These are phyloP conservation scores for Aspidoscelis tigris DNA, from an alignment of 2,113 vertebrate genomes.

Conservation along the genomic window DNA sequence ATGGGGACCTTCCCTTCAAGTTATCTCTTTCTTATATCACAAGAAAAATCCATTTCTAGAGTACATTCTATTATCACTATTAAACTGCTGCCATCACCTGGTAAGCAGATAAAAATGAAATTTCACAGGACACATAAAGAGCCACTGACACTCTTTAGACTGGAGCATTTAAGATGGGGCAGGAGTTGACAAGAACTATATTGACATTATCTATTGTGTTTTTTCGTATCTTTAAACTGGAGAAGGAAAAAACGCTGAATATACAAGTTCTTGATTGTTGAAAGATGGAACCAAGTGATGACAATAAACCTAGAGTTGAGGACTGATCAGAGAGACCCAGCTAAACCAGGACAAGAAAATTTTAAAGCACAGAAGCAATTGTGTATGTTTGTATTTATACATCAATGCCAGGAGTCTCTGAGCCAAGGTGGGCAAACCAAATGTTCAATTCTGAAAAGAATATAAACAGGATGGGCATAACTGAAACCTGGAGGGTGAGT, in stretches of 20 bases:
- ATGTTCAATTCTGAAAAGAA: too few species aligned
- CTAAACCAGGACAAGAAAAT: too few species aligned
- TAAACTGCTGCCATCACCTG: neutral
- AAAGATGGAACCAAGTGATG: neutral
- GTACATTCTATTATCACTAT: neutral
- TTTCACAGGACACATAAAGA: neutral
- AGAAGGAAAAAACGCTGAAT: neutral
- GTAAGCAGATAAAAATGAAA: conserved; percentile 23
- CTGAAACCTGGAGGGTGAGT: too few species aligned
- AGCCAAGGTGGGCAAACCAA: too few species aligned
- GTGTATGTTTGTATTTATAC: too few species aligned
- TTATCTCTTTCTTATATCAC: neutral
- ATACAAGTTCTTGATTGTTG: conserved; percentile 9
- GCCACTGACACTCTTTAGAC: neutral
- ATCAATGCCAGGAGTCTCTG: too few species aligned
- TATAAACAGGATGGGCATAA: too few species aligned
- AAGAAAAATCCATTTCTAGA: neutral
- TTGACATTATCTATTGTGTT: neutral
- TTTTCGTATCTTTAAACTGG: neutral
- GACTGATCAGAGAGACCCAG: too few species aligned
- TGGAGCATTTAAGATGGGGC: conserved; percentile 1
- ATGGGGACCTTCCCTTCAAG: neutral
- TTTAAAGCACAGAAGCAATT: too few species aligned
- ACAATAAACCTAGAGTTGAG: too few species aligned
- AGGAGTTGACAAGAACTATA: neutral